These are phyloP conservation scores for Pardalotus punctatus DNA, from an alignment of 2,113 vertebrate species.

Conservation along the genomic window DNA sequence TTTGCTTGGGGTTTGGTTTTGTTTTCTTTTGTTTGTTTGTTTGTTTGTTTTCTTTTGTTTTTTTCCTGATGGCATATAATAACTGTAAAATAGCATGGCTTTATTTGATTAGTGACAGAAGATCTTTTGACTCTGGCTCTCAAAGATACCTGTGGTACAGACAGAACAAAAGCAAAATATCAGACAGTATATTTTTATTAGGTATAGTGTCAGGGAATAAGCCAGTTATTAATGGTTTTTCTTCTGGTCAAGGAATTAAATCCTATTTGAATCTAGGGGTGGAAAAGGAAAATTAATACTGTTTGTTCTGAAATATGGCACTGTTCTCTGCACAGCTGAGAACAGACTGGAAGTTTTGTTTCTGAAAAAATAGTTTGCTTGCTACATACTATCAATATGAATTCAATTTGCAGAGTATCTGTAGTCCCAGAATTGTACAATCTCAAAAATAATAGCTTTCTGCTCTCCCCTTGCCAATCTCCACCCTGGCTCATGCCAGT, in stretches of 20 bases:
- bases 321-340: neutral
- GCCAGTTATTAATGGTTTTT: conserved; percentile 1
- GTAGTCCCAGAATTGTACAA: neutral
- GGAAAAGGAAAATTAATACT: neutral
- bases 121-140: neutral
- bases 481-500: neutral
- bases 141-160: neutral
- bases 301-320: conserved; percentile 6
- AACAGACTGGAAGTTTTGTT: conserved; percentile 22
- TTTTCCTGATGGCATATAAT: neutral
- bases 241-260: conserved; percentile 4
- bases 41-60: neutral
- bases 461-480: conserved; percentile 27
- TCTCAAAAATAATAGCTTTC: conserved; percentile 37
- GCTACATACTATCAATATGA: conserved; percentile 28
- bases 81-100: neutral
- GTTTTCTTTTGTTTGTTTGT: no score
- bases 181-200: neutral
- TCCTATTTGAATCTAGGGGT: neutral
- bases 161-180: neutral
- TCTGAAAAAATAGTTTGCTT: conserved; percentile 33
- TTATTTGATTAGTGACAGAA: neutral
- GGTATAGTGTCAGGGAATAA: neutral
- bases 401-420: conserved; percentile 39
- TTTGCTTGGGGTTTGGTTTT: neutral